These are phyloP conservation scores for Mesembrinibis cayennensis DNA, from an alignment of 2,113 vertebrate genomes.

Conservation along the genomic window DNA sequence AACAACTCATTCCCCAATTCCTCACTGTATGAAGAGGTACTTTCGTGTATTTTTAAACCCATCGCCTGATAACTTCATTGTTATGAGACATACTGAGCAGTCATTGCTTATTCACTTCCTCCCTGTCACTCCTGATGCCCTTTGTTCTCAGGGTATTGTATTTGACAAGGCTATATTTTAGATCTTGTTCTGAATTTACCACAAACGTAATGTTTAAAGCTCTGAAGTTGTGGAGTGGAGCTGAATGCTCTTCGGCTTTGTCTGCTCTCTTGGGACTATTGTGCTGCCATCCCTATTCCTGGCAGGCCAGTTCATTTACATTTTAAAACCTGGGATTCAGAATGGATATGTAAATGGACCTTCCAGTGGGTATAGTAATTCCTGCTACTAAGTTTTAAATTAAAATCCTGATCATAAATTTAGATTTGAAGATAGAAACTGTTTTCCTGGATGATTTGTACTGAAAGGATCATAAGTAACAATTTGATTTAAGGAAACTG, in stretches of 20 bases:
- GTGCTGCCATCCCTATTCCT: not conserved
- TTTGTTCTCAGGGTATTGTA: not conserved
- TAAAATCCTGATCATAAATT: not conserved
- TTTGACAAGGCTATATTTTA: constrained; percentile 6
- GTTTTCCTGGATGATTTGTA: not conserved
- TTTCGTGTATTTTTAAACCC: not conserved
- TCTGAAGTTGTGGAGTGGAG: not conserved
- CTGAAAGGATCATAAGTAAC: not conserved
- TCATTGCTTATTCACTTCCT: constrained; percentile 16
- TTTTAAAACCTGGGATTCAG: constrained; percentile 1
- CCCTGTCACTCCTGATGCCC: not conserved
- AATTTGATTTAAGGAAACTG: not conserved
- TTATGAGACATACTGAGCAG: not conserved
- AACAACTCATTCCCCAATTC: not conserved
- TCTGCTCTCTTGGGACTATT: not conserved
- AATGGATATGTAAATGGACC: not conserved
- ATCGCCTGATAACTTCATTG: not conserved
- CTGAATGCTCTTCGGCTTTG: not conserved
- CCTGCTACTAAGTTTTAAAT: not conserved
- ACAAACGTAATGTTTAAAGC: not conserved
- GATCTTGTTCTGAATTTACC: constrained; percentile 6
- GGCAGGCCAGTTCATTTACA: not conserved
- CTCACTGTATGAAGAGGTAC: not conserved
- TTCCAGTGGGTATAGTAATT: not conserved
- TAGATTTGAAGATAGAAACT: not conserved